phyloP scores from a whole-genome alignment of 2,797 vertebrate genomes.

The Siniperca obscura region DNA sequence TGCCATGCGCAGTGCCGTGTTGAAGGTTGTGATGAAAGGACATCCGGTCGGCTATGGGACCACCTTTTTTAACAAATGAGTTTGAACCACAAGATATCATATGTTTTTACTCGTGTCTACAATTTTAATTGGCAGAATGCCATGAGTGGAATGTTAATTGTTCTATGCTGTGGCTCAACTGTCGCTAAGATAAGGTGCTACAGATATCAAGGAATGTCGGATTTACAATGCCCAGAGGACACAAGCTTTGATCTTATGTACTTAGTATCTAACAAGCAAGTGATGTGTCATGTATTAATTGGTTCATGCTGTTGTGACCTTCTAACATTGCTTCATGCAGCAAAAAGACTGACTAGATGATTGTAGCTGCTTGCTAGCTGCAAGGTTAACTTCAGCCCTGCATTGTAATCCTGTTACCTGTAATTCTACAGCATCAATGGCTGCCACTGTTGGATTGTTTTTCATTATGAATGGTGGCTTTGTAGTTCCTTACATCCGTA shows the following conservation, averaged over 20 bases:
- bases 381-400: not conserved
- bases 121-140: not conserved
- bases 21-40: slow-evolving; percentile 18
- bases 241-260: not conserved
- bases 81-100: not conserved
- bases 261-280: not conserved
- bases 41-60: not conserved
- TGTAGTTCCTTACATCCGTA: slow-evolving; percentile 32
- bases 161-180: not conserved
- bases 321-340: slow-evolving; percentile 78
- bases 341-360: slow-evolving; percentile 4
- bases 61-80: not conserved
- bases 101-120: not conserved
- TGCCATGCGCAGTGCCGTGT: slow-evolving; percentile 61
- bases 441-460: slow-evolving; percentile 35
- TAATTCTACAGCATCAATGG: slow-evolving; percentile 26
- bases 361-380: not conserved
- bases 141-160: not conserved
- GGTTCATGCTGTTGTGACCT: slow-evolving; percentile 49
- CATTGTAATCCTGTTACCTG: not conserved
- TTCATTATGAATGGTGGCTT: slow-evolving; percentile 51
- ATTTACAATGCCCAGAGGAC: not conserved
- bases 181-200: not conserved
- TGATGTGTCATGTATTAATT: not conserved
- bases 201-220: not conserved